Conservation (phyloP, 2,797 vertebrate species). For the Enteromius unitaeniatus region DNA sequence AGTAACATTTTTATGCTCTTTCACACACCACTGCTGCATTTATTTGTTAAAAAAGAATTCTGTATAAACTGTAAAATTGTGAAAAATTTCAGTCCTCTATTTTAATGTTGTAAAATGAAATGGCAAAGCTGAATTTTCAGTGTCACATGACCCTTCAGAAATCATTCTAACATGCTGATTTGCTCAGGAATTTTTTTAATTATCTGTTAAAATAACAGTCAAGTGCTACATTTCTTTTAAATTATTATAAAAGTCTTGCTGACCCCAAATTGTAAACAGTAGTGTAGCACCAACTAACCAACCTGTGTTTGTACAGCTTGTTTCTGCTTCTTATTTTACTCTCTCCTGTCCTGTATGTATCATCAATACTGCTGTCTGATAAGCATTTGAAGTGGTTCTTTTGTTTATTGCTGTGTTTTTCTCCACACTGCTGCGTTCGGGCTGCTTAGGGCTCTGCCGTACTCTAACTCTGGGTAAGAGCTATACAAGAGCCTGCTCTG, state of each 20-base stretch:
- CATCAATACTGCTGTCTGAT: constrained; percentile 32
- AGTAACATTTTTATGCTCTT: not conserved
- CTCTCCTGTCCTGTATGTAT: not conserved
- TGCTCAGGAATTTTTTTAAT: not conserved
- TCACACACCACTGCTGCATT: not conserved
- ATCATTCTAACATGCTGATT: not conserved
- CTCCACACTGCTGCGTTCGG: constrained; percentile 73
- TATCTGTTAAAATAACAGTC: not conserved
- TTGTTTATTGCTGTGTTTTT: constrained; percentile 64
- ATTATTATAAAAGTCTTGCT: not conserved
- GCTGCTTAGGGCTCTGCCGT: constrained; percentile 87
- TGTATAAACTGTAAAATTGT: not conserved
- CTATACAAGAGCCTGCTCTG: not conserved
- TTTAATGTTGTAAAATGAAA: not conserved
- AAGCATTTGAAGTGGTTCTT: constrained; percentile 42
- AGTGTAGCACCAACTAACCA: not conserved
- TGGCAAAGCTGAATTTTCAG: not conserved
- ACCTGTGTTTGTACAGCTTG: not conserved
- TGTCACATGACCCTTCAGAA: not conserved
- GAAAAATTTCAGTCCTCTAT: not conserved
- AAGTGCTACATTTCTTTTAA: not conserved
- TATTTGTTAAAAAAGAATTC: not conserved
- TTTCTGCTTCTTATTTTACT: not conserved
- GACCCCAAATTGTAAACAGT: not conserved
- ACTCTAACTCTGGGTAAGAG: constrained; percentile 94